Conservation (phyloP, 2,888 invertebrate genomes). For the Temnothorax unifasciatus region DNA sequence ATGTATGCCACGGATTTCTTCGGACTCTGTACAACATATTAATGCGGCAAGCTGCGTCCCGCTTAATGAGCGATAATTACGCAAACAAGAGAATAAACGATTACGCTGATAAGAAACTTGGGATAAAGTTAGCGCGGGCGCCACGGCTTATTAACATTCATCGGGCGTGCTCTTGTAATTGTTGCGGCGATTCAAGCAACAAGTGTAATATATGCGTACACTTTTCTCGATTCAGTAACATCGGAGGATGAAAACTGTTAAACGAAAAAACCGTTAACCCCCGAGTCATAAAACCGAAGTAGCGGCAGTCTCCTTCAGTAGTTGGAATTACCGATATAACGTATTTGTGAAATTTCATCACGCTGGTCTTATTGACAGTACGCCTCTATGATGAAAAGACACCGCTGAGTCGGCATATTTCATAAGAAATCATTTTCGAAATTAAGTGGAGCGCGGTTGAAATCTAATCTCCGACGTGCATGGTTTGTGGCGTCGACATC, state of each 20-base stretch:
- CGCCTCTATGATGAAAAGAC: conserved; percentile 12
- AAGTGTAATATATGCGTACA: conserved; percentile 7
- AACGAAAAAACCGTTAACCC: conserved; percentile 46
- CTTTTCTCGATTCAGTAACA: conserved; percentile 21
- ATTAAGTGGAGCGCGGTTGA: conserved; percentile 28
- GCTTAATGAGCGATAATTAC: conserved; percentile 67
- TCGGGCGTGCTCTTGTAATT: conserved; percentile 15
- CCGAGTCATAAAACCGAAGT: conserved; percentile 44
- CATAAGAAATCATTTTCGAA: conserved; percentile 56
- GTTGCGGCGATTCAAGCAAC: conserved; percentile 12
- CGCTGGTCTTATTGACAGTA: conserved; percentile 16
- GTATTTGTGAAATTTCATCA: conserved; percentile 50
- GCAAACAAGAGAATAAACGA: conserved; percentile 50
- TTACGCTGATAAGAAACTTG: conserved; percentile 41
- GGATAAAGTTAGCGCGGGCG: conserved; percentile 46
- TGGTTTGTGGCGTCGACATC: background rate
- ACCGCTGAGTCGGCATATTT: conserved; percentile 54
- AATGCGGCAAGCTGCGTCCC: conserved; percentile 45
- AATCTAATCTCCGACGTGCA: conserved; percentile 11
- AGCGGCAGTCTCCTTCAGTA: conserved; percentile 26
- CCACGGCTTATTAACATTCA: conserved; percentile 40
- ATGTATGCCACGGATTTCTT: conserved; percentile 67
- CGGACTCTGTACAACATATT: conserved; percentile 40
- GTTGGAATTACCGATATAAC: conserved; percentile 21
- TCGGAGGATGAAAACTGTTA: conserved; percentile 15